phyloP scores from a whole-genome alignment of 1,140 invertebrate species.

The Drosophila gunungcola region DNA sequence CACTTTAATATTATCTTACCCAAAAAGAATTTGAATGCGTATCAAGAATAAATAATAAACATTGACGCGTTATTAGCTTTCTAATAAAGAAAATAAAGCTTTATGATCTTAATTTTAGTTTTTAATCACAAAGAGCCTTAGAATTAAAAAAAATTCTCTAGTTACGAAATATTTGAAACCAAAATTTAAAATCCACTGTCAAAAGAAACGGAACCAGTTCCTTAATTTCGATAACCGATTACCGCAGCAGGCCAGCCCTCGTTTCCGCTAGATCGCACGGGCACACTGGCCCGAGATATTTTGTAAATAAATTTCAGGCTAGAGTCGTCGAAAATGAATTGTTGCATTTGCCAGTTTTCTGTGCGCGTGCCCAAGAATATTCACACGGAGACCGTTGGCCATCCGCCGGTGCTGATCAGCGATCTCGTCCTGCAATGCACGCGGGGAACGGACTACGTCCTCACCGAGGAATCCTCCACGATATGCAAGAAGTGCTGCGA shows the following conservation, averaged over 20 bases:
- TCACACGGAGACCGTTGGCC: slow-evolving; percentile 62
- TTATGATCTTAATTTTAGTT: too few relatives aligned
- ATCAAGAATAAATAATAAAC: neutral
- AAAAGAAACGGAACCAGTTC: neutral
- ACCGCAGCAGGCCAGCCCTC: neutral
- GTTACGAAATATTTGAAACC: neutral
- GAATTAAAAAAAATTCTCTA: too few relatives aligned
- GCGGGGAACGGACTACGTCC: slow-evolving; percentile 55
- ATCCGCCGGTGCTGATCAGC: slow-evolving; percentile 65
- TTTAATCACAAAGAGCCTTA: too few relatives aligned
- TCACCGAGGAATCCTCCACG: slow-evolving; percentile 50
- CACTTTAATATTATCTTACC: slow-evolving; percentile 7
- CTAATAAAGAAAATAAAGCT: too few relatives aligned
- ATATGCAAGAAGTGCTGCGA: slow-evolving; percentile 73
- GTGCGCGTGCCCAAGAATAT: slow-evolving; percentile 69
- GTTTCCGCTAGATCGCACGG: neutral
- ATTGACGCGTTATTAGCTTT: too few relatives aligned
- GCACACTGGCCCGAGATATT: neutral
- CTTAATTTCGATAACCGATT: neutral
- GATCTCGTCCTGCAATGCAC: slow-evolving; percentile 67
- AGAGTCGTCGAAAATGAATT: slow-evolving; percentile 56
- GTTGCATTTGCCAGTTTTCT: slow-evolving; percentile 73
- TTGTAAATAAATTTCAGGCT: slow-evolving; percentile 46
- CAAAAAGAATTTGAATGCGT: neutral
- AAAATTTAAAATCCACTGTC: neutral